A percentile compares a stretch with the other conserved stretches of the same genome.
phyloP scores from a whole-genome alignment of 2,888 invertebrate species.

The Yponomeuta cagnagella region DNA sequence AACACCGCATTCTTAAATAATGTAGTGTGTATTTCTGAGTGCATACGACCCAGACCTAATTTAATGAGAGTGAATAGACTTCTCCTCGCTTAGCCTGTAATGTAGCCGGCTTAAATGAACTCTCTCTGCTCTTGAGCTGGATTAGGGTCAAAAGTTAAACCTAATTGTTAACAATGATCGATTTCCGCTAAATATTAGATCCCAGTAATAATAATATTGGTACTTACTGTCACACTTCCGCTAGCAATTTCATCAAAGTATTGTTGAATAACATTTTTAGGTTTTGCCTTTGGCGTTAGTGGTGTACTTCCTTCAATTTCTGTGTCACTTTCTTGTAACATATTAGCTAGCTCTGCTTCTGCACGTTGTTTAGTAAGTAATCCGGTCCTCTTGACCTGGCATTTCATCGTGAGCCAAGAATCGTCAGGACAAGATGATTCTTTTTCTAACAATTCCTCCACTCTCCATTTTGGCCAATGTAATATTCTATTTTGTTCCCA shows the following conservation, averaged over 20 bases:
- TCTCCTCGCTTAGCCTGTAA: constrained; percentile 12
- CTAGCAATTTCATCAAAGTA: constrained; percentile 20
- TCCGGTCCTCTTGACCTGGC: constrained; percentile 22
- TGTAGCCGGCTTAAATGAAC: too few relatives aligned
- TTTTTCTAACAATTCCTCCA: constrained; percentile 20
- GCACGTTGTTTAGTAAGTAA: constrained; percentile 20
- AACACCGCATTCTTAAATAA: constrained; percentile 14
- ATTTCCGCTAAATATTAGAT: constrained; percentile 16
- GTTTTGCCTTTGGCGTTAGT: constrained; percentile 19
- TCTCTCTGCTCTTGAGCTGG: constrained; percentile 14
- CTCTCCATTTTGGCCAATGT: constrained; percentile 18
- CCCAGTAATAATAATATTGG: constrained; percentile 14
- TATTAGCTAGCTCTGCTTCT: constrained; percentile 18
- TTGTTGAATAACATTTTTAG: constrained; percentile 19
- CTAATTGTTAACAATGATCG: constrained; percentile 16
- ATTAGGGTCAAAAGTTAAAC: constrained; percentile 17
- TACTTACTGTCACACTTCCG: constrained; percentile 14
- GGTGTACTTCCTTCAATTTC: constrained; percentile 20
- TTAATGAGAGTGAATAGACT: constrained; percentile 13
- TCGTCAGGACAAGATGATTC: constrained; percentile 19
- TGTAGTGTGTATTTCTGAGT: constrained; percentile 14
- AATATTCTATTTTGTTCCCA: constrained; percentile 19
- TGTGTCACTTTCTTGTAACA: constrained; percentile 20
- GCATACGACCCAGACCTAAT: constrained; percentile 15
- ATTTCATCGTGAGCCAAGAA: constrained; percentile 20